phyloP scores from a whole-genome alignment of 2,797 vertebrate species.

The Yasuhikotakia modesta region DNA sequence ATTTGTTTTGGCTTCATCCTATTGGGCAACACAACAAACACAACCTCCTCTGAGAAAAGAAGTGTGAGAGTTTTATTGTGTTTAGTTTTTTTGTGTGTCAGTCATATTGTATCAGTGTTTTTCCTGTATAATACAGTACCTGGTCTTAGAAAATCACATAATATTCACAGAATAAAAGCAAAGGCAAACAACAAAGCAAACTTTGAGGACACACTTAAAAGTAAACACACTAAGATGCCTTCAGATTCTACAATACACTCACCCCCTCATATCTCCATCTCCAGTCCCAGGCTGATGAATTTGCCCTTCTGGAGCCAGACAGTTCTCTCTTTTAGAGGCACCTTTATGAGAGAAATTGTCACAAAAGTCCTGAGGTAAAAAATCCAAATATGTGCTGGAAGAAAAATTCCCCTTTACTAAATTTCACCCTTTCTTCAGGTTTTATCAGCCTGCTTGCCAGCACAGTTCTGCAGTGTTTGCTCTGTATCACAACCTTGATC shows the following conservation, averaged over 20 bases:
- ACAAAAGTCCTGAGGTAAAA: slow-evolving; percentile 9
- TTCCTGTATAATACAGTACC: background rate
- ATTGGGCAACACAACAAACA: background rate
- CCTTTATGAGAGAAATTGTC: background rate
- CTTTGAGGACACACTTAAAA: slow-evolving; percentile 6
- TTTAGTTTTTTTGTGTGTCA: background rate
- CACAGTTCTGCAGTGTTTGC: background rate
- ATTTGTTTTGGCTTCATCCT: background rate
- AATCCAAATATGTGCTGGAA: slow-evolving; percentile 4
- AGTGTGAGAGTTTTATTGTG: background rate
- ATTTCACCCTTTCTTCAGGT: background rate
- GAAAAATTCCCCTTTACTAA: background rate
- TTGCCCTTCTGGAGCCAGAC: slow-evolving; percentile 13
- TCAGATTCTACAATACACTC: background rate
- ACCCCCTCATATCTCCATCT: slow-evolving; percentile 1
- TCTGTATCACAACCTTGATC: background rate
- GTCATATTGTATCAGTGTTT: background rate
- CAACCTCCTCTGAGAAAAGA: background rate
- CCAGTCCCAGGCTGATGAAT: slow-evolving; percentile 34
- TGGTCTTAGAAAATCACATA: background rate
- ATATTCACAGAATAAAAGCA: background rate
- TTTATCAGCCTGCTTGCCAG: slow-evolving; percentile 6
- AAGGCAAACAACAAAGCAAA: background rate
- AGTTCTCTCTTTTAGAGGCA: slow-evolving; percentile 18
- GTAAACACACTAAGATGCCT: slow-evolving; percentile 15